These are phyloP conservation scores for Callosobruchus maculatus DNA, from an alignment of 2,888 invertebrate species.

Conservation along the genomic window DNA sequence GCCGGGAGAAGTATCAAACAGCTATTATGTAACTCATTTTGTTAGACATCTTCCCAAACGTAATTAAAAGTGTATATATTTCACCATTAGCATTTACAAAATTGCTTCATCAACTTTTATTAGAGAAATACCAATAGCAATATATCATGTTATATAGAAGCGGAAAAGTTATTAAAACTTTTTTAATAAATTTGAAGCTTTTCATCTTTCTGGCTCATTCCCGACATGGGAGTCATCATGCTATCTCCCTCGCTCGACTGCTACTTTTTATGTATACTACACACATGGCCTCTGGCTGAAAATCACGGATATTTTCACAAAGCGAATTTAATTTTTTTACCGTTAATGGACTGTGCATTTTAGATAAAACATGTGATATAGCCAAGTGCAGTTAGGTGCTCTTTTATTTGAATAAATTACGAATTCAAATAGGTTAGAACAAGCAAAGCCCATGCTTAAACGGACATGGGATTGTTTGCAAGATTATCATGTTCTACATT, in stretches of 20 bases:
- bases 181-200: constrained; percentile 26
- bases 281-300: background rate
- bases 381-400: background rate
- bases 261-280: background rate
- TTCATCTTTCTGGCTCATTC: background rate
- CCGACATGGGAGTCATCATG: background rate
- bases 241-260: background rate
- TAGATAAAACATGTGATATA: background rate
- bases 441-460: too few relatives aligned
- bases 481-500: too few relatives aligned
- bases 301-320: background rate
- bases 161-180: constrained; percentile 24
- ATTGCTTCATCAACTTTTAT: background rate
- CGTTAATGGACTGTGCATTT: background rate
- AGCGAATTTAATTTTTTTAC: background rate
- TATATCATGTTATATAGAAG: constrained; percentile 8
- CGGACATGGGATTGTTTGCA: too few relatives aligned
- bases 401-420: background rate
- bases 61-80: background rate
- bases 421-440: too few relatives aligned
- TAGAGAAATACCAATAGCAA: background rate
- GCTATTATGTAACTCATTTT: background rate
- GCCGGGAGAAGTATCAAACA: background rate
- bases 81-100: background rate
- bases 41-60: background rate